Percentiles rank a stretch among this genome's conserved stretches.
Evolutionary conservation across 2,888 invertebrate genomes (phyloP).

Genomic region (Cremastinae sp.): DNA sequence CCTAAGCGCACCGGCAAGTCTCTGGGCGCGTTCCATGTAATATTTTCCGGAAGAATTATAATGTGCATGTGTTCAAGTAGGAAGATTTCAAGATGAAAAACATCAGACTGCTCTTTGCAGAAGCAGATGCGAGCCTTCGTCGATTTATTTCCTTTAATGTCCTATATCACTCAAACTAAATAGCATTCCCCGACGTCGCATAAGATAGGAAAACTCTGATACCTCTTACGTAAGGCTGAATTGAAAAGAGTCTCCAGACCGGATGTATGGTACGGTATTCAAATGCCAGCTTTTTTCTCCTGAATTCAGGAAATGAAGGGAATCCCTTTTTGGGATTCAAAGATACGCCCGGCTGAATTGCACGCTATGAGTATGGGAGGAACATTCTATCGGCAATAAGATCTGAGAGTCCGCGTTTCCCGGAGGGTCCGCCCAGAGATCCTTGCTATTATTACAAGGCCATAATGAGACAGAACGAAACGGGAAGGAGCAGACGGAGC

Average conservation of each 20-base stretch:
- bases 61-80: slow-evolving; percentile 17
- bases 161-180: neutral
- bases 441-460: slow-evolving; percentile 71
- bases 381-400: slow-evolving; percentile 62
- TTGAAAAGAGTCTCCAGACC: neutral
- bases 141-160: no score
- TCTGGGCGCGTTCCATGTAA: slow-evolving; percentile 12
- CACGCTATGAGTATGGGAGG: slow-evolving; percentile 10
- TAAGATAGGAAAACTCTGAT: neutral
- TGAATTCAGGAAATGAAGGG: slow-evolving; percentile 18
- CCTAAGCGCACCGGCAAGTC: slow-evolving; percentile 9
- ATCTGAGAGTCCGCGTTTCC: slow-evolving; percentile 54
- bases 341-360: slow-evolving; percentile 20
- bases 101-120: neutral
- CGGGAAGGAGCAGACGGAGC: slow-evolving; percentile 26
- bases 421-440: slow-evolving; percentile 49
- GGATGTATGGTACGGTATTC: neutral
- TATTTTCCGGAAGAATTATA: slow-evolving; percentile 35
- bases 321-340: no score
- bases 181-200: neutral
- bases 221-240: neutral
- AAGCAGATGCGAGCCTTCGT: neutral
- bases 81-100: slow-evolving; percentile 8
- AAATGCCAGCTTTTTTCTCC: neutral
- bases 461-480: slow-evolving; percentile 70